A percentile compares a stretch with the other conserved stretches of the same genome.
phyloP scores from a whole-genome alignment of 2,888 invertebrate genomes.

The Synanthedon andrenaeformis region DNA sequence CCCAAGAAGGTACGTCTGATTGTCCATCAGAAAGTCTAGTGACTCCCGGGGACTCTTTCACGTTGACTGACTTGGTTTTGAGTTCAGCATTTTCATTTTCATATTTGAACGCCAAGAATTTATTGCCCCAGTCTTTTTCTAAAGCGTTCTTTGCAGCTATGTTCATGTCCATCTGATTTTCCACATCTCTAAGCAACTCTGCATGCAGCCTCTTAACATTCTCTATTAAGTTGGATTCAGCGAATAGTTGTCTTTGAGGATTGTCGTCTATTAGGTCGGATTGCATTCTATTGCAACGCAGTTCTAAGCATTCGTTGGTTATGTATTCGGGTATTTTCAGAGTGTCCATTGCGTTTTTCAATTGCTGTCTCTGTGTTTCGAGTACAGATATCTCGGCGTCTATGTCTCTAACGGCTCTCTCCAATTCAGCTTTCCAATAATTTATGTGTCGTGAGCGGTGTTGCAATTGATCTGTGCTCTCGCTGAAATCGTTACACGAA shows the following conservation, averaged over 20 bases:
- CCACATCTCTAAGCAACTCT: conserved; percentile 76
- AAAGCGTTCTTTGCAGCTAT: conserved; percentile 81
- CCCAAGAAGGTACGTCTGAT: conserved; percentile 86
- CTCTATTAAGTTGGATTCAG: conserved; percentile 77
- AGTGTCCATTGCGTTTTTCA: conserved; percentile 53
- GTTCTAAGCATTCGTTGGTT: conserved; percentile 77
- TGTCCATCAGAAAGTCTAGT: conserved; percentile 85
- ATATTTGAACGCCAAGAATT: conserved; percentile 81
- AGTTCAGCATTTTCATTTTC: conserved; percentile 79
- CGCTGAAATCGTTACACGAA: conserved; percentile 46
- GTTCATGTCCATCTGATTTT: conserved; percentile 77
- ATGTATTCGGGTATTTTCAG: conserved; percentile 45
- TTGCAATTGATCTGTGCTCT: conserved; percentile 50
- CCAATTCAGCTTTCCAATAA: conserved; percentile 57
- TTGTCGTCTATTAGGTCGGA: conserved; percentile 80
- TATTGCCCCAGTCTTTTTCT: conserved; percentile 92
- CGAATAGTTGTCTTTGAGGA: conserved; percentile 80
- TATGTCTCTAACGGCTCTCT: conserved; percentile 52
- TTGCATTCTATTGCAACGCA: conserved; percentile 76
- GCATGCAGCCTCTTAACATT: conserved; percentile 74
- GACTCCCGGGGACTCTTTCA: conserved; percentile 84
- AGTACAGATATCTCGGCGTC: conserved; percentile 45
- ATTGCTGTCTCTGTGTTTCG: conserved; percentile 51
- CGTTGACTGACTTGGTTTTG: conserved; percentile 75
- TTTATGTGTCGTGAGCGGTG: conserved; percentile 54